Percentiles rank a stretch among this genome's conserved stretches.
These are phyloP conservation scores for Tetragnatha versicolor DNA, from an alignment of 1,140 invertebrate species.

Conservation along the genomic window DNA sequence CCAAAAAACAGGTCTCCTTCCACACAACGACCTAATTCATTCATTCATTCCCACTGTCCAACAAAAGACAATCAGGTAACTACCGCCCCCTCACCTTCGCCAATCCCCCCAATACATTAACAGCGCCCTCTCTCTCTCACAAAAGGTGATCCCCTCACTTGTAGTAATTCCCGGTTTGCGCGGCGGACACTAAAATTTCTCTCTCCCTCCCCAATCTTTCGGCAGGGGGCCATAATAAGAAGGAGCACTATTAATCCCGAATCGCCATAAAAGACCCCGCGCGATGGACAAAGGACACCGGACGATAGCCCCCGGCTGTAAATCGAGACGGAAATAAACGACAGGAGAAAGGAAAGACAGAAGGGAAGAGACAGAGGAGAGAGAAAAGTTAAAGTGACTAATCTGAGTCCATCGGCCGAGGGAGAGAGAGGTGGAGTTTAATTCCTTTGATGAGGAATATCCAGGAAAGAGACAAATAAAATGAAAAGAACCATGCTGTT, in stretches of 20 bases:
- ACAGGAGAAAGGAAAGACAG: neutral
- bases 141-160: conserved; percentile 1
- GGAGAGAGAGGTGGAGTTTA: conserved; percentile 14
- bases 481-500: too few species aligned
- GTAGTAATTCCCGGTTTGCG: conserved; percentile 42
- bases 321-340: conserved; percentile 52
- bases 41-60: too few species aligned
- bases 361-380: neutral
- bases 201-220: conserved; percentile 11
- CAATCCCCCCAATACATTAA: too few species aligned
- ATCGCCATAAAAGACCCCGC: conserved; percentile 42
- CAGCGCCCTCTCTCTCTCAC: neutral
- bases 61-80: too few species aligned
- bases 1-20: too few species aligned
- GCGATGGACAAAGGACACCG: conserved; percentile 35
- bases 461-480: too few species aligned
- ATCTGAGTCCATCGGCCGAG: conserved; percentile 26
- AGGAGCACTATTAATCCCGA: conserved; percentile 52
- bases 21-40: too few species aligned
- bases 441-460: conserved; percentile 39
- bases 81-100: too few species aligned
- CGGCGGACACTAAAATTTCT: conserved; percentile 10
- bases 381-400: conserved; percentile 47
- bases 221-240: conserved; percentile 45
- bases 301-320: conserved; percentile 38